A percentile compares a stretch with the other conserved stretches of the same genome.
phyloP scores from a whole-genome alignment of 2,888 invertebrate species.

The Chironomus tentans region DNA sequence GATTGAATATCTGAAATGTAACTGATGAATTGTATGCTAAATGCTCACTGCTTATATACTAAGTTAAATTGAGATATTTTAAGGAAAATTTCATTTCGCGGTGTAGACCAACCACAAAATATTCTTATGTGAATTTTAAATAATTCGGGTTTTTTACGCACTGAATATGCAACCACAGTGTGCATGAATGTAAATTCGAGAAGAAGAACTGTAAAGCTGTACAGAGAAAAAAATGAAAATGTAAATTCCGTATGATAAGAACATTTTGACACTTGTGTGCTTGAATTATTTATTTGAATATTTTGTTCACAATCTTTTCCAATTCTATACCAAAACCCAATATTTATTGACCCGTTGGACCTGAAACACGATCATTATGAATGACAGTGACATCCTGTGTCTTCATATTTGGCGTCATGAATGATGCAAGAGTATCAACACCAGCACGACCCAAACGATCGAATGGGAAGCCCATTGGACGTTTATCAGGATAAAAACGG shows the following conservation, averaged over 20 bases:
- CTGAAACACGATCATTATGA: constrained; percentile 42
- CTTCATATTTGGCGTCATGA: constrained; percentile 57
- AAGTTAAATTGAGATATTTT: neutral
- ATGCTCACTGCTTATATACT: neutral
- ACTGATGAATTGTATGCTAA: neutral
- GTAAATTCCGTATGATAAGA: neutral
- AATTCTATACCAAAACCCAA: too few relatives aligned
- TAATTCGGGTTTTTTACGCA: neutral
- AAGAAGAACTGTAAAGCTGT: too few relatives aligned
- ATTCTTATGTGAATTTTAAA: neutral
- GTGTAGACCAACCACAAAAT: neutral
- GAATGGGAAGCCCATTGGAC: constrained; percentile 80
- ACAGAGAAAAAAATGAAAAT: neutral
- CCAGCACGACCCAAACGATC: constrained; percentile 54
- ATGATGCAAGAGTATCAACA: constrained; percentile 38
- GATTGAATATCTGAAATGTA: neutral
- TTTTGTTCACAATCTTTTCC: too few relatives aligned
- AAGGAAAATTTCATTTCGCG: too few relatives aligned
- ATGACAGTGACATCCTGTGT: constrained; percentile 53
- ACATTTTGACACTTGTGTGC: neutral
- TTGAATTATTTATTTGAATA: too few relatives aligned
- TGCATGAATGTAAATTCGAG: neutral
- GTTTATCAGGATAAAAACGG: constrained; percentile 42
- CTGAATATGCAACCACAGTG: neutral
- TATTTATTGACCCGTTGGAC: neutral